These are phyloP conservation scores for Drosophila aldrichi DNA, from an alignment of 2,888 invertebrate genomes.

Conservation along the genomic window DNA sequence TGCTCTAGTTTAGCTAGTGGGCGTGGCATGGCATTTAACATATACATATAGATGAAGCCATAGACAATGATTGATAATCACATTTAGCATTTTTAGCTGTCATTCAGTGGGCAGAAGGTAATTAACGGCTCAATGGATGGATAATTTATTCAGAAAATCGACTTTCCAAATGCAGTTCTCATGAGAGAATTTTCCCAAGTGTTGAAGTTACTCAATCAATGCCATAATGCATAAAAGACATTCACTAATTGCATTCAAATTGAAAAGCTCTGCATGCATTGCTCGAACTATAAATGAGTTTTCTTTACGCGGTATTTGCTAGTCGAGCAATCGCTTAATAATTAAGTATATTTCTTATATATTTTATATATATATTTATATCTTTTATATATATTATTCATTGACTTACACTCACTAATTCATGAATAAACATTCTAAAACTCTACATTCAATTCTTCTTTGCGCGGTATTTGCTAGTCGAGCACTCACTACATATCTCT, in stretches of 20 bases:
- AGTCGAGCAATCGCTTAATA: too few species aligned
- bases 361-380: too few species aligned
- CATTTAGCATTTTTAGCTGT: neutral
- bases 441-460: too few species aligned
- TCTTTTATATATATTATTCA: too few species aligned
- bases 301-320: too few species aligned
- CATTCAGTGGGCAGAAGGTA: neutral
- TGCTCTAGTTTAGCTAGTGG: conserved; percentile 3
- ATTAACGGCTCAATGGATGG: neutral
- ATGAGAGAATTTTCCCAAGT: neutral
- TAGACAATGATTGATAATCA: conserved; percentile 4
- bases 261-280: neutral
- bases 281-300: too few species aligned
- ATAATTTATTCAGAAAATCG: neutral
- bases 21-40: conserved; percentile 1
- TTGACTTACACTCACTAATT: too few species aligned
- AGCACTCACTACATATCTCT: neutral
- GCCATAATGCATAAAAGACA: neutral
- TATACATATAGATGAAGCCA: too few species aligned
- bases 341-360: too few species aligned
- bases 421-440: too few species aligned
- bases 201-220: neutral
- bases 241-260: neutral
- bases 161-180: conserved; percentile 1
- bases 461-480: conserved; percentile 1